Conservation (phyloP, 2,113 vertebrate species). For the Rhabdornis inornatus region DNA sequence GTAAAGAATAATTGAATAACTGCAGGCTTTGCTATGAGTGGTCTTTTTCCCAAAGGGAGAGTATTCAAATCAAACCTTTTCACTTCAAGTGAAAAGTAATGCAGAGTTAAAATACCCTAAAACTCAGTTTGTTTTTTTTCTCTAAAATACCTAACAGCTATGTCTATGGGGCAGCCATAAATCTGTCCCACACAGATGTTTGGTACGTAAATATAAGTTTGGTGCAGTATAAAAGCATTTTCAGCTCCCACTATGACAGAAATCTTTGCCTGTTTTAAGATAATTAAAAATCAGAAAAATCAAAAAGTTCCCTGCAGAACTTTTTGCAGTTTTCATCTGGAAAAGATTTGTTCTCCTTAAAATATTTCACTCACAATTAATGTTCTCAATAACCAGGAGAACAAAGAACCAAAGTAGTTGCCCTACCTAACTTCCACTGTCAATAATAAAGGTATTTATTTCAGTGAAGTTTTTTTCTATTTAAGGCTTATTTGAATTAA, state of each 20-base stretch:
- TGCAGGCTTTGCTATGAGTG: not conserved
- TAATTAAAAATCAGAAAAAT: not conserved
- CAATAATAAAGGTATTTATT: not conserved
- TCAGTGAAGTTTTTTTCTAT: not conserved
- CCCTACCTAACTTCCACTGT: not conserved
- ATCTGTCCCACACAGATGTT: not conserved
- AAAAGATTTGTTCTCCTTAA: not conserved
- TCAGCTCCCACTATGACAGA: not conserved
- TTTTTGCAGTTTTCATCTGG: not conserved
- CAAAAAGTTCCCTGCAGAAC: not conserved
- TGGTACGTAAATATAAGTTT: not conserved
- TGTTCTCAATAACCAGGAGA: not conserved
- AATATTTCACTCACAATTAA: not conserved
- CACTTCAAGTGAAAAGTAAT: not conserved
- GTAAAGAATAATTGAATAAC: not conserved
- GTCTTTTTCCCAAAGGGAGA: not conserved
- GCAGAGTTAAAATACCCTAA: not conserved
- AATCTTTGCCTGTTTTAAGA: not conserved
- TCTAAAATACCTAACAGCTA: not conserved
- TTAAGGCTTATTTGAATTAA: not conserved
- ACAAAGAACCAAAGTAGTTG: not conserved
- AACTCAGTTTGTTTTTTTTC: not conserved
- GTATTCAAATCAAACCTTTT: not conserved
- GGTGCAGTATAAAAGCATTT: not conserved
- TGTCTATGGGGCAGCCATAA: not conserved